Conservation (phyloP, 1,140 invertebrate genomes). For the roundworm (Caenorhabditis elegans) region DNA sequence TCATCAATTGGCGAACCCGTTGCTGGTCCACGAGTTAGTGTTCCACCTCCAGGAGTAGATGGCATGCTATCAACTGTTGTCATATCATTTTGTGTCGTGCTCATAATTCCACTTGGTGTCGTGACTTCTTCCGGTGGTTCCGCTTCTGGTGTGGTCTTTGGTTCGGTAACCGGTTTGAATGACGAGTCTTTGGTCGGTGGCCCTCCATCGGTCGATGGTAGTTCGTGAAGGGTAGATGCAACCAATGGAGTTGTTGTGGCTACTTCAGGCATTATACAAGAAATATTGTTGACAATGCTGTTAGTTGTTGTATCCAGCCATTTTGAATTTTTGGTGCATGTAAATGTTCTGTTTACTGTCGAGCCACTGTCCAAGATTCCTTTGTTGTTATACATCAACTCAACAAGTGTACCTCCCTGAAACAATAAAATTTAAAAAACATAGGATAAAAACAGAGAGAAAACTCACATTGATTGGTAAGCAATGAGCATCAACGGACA, state of each 20-base stretch:
- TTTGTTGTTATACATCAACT: conserved; percentile 13
- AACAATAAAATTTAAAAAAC: not conserved
- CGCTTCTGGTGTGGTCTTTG: conserved; percentile 14
- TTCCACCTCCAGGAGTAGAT: not conserved
- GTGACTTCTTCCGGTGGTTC: conserved; percentile 3
- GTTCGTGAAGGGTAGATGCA: not conserved
- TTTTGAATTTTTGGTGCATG: conserved; percentile 10
- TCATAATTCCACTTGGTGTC: not conserved
- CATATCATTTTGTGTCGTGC: not conserved
- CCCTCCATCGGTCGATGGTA: conserved; percentile 15
- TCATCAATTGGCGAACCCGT: too few species aligned
- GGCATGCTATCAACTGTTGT: not conserved
- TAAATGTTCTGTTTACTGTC: conserved; percentile 23
- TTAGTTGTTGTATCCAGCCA: conserved; percentile 12
- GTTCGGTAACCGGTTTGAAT: not conserved
- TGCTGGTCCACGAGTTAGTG: not conserved
- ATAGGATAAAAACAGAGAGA: not conserved
- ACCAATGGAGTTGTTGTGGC: not conserved
- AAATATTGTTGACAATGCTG: not conserved
- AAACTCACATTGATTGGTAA: conserved; percentile 28
- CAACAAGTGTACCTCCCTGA: not conserved
- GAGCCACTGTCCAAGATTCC: not conserved
- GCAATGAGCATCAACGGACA: conserved; percentile 23
- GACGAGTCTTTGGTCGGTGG: conserved; percentile 2
- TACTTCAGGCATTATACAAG: not conserved